Evolutionary conservation across 1,140 invertebrate genomes (phyloP).

Genomic region (Diprion similis): DNA sequence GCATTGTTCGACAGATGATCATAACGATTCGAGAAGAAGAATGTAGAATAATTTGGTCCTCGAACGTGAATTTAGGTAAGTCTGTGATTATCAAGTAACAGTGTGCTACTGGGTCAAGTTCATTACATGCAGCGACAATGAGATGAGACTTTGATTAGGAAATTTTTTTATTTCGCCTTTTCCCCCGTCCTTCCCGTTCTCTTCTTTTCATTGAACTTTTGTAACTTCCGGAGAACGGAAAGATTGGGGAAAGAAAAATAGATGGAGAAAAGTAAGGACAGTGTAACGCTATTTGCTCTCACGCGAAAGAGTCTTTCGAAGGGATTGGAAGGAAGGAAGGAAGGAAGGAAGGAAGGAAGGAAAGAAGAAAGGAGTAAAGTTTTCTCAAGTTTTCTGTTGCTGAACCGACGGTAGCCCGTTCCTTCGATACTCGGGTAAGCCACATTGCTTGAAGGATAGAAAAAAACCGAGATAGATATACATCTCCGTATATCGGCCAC

Average conservation of each 20-base stretch:
- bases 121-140: too few relatives aligned
- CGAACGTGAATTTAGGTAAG: too few relatives aligned
- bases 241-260: neutral
- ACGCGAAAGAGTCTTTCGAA: neutral
- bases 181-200: neutral
- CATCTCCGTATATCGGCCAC: neutral
- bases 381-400: slow-evolving; percentile 3
- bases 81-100: too few relatives aligned
- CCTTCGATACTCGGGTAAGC: neutral
- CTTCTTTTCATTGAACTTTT: neutral
- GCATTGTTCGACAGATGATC: too few relatives aligned
- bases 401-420: neutral
- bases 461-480: neutral
- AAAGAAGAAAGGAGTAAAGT: neutral
- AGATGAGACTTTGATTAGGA: too few relatives aligned
- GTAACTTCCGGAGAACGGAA: too few relatives aligned
- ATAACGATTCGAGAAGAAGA: too few relatives aligned
- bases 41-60: too few relatives aligned
- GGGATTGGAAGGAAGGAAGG: too few relatives aligned
- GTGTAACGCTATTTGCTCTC: neutral
- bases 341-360: neutral
- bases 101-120: too few relatives aligned
- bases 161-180: too few relatives aligned
- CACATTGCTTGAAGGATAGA: neutral
- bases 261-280: neutral